Conservation (phyloP, 2,113 vertebrate genomes). For the Hypanus sabinus region DNA sequence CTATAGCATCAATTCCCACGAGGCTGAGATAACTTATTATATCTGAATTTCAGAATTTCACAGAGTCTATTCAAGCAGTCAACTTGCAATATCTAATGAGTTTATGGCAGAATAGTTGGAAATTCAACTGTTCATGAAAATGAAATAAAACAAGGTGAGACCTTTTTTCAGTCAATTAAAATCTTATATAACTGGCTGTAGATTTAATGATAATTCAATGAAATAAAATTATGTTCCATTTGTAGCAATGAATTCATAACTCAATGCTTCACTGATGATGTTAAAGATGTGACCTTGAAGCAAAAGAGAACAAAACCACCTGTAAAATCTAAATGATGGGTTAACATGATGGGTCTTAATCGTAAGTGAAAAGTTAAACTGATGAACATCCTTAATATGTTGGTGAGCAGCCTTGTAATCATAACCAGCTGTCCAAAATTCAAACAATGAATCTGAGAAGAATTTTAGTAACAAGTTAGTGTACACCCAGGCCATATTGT, state of each 20-base stretch:
- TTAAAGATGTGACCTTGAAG: neutral
- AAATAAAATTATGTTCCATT: neutral
- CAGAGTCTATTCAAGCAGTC: neutral
- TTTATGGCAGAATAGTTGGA: neutral
- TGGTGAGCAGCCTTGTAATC: neutral
- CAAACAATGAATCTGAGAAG: neutral
- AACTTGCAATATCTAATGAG: too few species aligned
- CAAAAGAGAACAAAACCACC: slow-evolving; percentile 16
- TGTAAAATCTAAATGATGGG: neutral
- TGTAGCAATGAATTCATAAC: neutral
- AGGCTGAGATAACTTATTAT: neutral
- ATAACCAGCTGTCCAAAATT: neutral
- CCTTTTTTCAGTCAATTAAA: neutral
- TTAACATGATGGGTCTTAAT: neutral
- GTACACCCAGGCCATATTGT: neutral
- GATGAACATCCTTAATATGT: neutral
- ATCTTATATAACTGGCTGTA: neutral
- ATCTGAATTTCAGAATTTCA: neutral
- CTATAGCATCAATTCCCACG: neutral
- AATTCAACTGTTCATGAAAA: neutral
- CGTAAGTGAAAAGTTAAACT: slow-evolving; percentile 1
- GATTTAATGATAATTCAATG: neutral
- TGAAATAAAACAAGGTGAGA: neutral
- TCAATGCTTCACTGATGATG: neutral
- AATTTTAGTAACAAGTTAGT: neutral